Percentiles rank a stretch among this genome's conserved stretches.
Conservation (phyloP, 2,113 vertebrate genomes). For the Myotis brandtii region DNA sequence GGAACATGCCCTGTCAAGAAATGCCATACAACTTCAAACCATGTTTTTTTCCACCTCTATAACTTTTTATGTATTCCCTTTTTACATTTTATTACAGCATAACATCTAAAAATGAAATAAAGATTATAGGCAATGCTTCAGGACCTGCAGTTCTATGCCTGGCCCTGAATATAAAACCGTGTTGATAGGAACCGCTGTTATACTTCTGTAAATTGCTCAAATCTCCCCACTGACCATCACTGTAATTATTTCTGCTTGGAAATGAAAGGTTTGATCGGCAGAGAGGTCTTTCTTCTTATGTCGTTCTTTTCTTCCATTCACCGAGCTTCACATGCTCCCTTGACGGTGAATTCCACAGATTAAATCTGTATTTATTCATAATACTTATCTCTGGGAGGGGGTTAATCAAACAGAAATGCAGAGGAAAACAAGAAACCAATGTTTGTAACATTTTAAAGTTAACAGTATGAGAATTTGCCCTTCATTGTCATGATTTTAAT, state of each 20-base stretch:
- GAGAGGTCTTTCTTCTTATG: constrained; percentile 75
- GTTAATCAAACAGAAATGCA: constrained; percentile 73
- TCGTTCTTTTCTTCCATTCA: constrained; percentile 79
- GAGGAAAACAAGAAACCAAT: background rate
- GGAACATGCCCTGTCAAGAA: constrained; percentile 87
- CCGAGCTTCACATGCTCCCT: constrained; percentile 71
- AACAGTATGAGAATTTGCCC: background rate
- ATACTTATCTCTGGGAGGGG: constrained; percentile 77
- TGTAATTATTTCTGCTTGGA: constrained; percentile 88
- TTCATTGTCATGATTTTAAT: background rate
- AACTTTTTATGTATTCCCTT: constrained; percentile 90
- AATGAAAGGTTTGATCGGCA: constrained; percentile 85
- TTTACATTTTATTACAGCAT: constrained; percentile 90
- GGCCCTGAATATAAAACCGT: constrained; percentile 87
- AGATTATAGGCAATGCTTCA: constrained; percentile 88
- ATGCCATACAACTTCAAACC: constrained; percentile 87
- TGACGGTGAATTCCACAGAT: constrained; percentile 81
- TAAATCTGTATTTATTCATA: constrained; percentile 86
- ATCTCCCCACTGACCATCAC: constrained; percentile 85
- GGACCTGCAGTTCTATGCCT: constrained; percentile 84
- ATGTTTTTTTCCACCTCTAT: constrained; percentile 87
- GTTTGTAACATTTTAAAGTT: constrained; percentile 33
- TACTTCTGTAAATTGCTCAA: constrained; percentile 82
- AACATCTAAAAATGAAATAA: constrained; percentile 91
- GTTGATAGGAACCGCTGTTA: constrained; percentile 82